Conservation (phyloP, 2,797 vertebrate genomes). For the Microchirus variegatus region DNA sequence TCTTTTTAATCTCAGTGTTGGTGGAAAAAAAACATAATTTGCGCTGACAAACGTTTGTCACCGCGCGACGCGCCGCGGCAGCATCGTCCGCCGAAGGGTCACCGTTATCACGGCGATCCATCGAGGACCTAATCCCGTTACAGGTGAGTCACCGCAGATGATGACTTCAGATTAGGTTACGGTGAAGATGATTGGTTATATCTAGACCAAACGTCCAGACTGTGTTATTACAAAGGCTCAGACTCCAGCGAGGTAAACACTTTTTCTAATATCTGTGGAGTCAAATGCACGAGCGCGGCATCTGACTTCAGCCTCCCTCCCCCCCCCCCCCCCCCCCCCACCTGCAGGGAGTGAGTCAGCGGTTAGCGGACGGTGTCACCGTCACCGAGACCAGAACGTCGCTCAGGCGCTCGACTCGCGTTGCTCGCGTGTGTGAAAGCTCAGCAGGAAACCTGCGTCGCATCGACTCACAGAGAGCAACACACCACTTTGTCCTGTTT, state of each 20-base stretch:
- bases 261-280: constrained; percentile 48
- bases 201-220: constrained; percentile 60
- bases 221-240: constrained; percentile 63
- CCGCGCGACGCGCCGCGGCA: constrained; percentile 7
- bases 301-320: constrained; percentile 30
- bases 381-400: constrained; percentile 12
- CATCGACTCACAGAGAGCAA: too few species aligned
- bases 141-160: constrained; percentile 66
- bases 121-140: constrained; percentile 58
- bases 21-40: too few species aligned
- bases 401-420: not conserved
- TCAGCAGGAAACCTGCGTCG: too few species aligned
- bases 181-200: constrained; percentile 54
- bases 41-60: constrained; percentile 47
- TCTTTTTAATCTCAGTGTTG: constrained; percentile 3
- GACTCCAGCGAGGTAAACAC: constrained; percentile 54
- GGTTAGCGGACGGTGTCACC: constrained; percentile 10
- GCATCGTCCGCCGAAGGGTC: constrained; percentile 10
- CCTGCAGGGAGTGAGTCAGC: constrained; percentile 36
- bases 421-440: too few species aligned
- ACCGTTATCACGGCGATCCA: constrained; percentile 50
- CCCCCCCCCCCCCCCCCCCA: too few species aligned
- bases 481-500: too few species aligned
- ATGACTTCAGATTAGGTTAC: constrained; percentile 63
- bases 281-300: constrained; percentile 37